Evolutionary conservation across 2,113 vertebrate species (phyloP).

Genomic region (Halcyon malimbica): DNA sequence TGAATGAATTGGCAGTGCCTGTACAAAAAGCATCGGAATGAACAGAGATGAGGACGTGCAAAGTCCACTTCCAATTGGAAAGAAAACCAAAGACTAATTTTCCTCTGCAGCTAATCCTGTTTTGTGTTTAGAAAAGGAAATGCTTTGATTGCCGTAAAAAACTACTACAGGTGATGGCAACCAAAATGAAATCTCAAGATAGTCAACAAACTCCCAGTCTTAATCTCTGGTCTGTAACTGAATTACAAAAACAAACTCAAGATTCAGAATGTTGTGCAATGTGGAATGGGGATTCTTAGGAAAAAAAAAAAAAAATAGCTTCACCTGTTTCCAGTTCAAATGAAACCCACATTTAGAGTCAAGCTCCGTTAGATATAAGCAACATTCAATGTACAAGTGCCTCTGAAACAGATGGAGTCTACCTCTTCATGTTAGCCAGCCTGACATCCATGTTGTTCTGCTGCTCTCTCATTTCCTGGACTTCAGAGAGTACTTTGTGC

Average conservation of each 20-base stretch:
- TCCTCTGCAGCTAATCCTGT: background rate
- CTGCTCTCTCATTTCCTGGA: conserved; percentile 72
- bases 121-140: background rate
- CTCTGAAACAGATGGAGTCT: background rate
- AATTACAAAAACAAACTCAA: background rate
- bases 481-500: conserved; percentile 71
- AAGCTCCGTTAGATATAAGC: background rate
- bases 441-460: conserved; percentile 69
- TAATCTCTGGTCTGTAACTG: background rate
- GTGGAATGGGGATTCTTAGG: background rate
- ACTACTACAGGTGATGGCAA: background rate
- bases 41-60: background rate
- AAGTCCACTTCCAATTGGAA: background rate
- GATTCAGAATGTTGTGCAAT: background rate
- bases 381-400: background rate
- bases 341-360: background rate
- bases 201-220: background rate
- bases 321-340: conserved; percentile 43
- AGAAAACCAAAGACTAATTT: background rate
- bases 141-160: background rate
- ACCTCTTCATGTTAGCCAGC: conserved; percentile 75
- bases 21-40: background rate
- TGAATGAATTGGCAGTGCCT: background rate
- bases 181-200: background rate
- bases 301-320: background rate